Conservation (phyloP, 2,113 vertebrate species). For the Psammodynastes pulverulentus region DNA sequence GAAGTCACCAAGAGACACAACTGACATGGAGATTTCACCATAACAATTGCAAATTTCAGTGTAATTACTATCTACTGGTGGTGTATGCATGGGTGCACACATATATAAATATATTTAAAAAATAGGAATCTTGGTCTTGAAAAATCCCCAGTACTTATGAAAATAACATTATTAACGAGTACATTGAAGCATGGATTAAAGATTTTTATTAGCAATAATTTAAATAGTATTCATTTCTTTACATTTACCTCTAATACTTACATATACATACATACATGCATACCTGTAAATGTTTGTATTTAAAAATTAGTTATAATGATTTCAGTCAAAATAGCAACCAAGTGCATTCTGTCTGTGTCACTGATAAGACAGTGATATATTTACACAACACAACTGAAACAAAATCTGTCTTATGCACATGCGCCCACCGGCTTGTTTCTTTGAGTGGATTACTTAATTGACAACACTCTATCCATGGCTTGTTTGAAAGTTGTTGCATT, state of each 20-base stretch:
- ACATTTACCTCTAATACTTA: not conserved
- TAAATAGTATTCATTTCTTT: not conserved
- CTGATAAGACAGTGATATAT: not conserved
- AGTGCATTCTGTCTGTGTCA: not conserved
- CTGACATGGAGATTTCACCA: not conserved
- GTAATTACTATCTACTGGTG: not conserved
- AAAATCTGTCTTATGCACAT: not conserved
- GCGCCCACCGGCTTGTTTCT: not conserved
- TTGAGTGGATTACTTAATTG: not conserved
- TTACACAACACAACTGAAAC: not conserved
- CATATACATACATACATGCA: not conserved
- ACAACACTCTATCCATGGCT: not conserved
- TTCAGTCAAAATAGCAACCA: not conserved
- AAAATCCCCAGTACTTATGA: not conserved
- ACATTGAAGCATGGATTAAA: not conserved
- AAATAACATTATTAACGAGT: not conserved
- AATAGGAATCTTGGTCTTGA: not conserved
- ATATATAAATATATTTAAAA: too few species aligned
- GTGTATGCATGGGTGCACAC: too few species aligned
- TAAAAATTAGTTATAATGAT: not conserved
- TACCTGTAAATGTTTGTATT: not conserved
- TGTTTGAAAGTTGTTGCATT: not conserved
- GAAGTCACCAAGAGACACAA: not conserved
- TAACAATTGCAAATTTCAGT: not conserved
- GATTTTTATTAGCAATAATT: not conserved